Base-by-base conservation (phyloP, 2,888 invertebrate species). In the Scaptomyza caliginosa region DNA sequence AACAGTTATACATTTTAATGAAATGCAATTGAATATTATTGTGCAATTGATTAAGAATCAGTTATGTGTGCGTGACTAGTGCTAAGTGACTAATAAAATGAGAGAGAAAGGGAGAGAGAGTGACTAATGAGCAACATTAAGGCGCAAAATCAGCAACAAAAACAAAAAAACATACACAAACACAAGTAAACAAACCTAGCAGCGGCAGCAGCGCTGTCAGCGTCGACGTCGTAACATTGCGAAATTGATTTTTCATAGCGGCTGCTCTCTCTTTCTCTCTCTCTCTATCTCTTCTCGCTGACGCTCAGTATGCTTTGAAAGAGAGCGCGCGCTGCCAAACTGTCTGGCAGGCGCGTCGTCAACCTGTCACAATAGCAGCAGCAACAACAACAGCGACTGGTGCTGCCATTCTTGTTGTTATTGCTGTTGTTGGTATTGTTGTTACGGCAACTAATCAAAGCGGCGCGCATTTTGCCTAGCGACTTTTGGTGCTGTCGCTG, bases 181-280 rank as follows among this genome's bases (percentile, higher is more conserved):
- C 58, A 58, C 39, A 60, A 46, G 70, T 56, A 72, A 72, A 72
- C 67, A 72, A 72, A 71, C 60, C 21, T 16, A 50, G 45, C 55
- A 51, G 36, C 45, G 50, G 39, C 46, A 39, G 51, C 45, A 17
- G 46, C 66, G 49, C 52, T 43, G 64, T 73, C 57, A 63, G 19
- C 73, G 13, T 50, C 55, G 30, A 71, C 72, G 63, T 73, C 73
- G 82, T 80, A 76, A 84, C 67, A 77, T 89, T 89, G 88, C 79
- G 85, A 89, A 89, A 89, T 89, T 89, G 89, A 89, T 89, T 89
- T 89, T 89, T 89, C 88, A 81, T 76, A 68, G 72, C 64, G 57
- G 58, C 56, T 48, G 69, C 64, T 48, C 60, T 70, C 43, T 39
- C 65, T 32, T 26, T 30, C 45, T 28, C 55, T 40, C 51, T 19